Evolutionary conservation across 92 coral and sea anemone genomes (phyloP), one percentile per base, ranked within the genome.

Genomic region (Paragorgia papillata): DNA sequence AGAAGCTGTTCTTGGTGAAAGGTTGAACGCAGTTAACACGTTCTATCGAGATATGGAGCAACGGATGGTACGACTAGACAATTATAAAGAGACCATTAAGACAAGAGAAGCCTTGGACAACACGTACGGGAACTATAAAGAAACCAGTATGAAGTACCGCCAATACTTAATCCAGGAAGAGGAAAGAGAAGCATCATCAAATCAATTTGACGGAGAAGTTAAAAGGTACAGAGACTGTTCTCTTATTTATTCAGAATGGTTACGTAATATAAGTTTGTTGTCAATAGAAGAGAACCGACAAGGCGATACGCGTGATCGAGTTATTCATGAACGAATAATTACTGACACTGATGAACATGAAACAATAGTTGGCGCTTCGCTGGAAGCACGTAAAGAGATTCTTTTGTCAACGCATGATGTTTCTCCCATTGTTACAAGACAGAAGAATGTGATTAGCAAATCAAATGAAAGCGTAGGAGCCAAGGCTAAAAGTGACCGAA

Each of bases 191-290:
- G 43, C 46, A 32, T 10, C 20, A 33, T 6, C 20, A 31, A 32
- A 62, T 20, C 69, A 62, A 21, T 21, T 32, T 31, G 69, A 62
- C 8, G 46, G 14, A 18, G 48, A 62, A 37, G 17, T 20, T 31
- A 1, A 32, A 30, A 62, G 69, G 20, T 62, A 62, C 21, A 62
- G 7, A 35, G 44, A 62, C 26, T 62, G 31, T 37, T 0, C 25
- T 31, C 21, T 21, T 31, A 19, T 62, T 62, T 62, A 31, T 62
- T 62, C 69, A 9, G 49, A 62, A 10, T 62, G 69, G 69, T 62
- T 62, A 37, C 24, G 21, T 10, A 35, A 30, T 62, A 6, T 31
- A 62, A 31, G 21, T 15, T n/a, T 20, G 69, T 24, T 19, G 46
- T 62, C 46, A 62, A 35, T 19, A 33, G 26, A 62, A 0, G 27